Conservation (phyloP, 2,888 invertebrate genomes). For the Mythimna vitellina region DNA sequence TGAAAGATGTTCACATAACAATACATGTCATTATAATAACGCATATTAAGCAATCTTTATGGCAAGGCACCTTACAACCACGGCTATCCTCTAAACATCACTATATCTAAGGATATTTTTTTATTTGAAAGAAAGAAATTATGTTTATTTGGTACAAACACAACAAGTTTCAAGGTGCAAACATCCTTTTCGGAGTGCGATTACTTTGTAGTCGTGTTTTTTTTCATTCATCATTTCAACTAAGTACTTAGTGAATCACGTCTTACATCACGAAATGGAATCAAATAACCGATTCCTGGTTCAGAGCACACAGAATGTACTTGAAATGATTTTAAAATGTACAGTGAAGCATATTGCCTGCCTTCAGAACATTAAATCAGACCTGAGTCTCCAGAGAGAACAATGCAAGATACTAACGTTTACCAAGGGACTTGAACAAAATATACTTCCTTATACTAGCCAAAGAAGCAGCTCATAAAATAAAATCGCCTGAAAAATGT, state of each 20-base stretch:
- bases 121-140: too few relatives aligned
- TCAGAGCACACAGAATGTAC: constrained; percentile 9
- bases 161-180: too few relatives aligned
- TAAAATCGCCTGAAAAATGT: background rate
- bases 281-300: background rate
- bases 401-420: constrained; percentile 19
- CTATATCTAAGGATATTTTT: too few relatives aligned
- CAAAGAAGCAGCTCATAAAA: background rate
- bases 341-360: constrained; percentile 24
- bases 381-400: constrained; percentile 16
- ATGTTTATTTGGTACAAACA: too few relatives aligned
- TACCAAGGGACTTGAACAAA: constrained; percentile 1
- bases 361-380: constrained; percentile 21
- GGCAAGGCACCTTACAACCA: too few relatives aligned
- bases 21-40: too few relatives aligned
- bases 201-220: background rate
- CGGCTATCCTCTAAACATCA: too few relatives aligned
- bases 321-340: constrained; percentile 28
- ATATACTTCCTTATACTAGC: background rate
- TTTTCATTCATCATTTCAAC: background rate
- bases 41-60: too few relatives aligned
- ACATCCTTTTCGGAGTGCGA: too few relatives aligned
- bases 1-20: too few relatives aligned
- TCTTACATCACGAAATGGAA: constrained; percentile 14
- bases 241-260: background rate